A percentile compares a stretch with the other conserved stretches of the same genome.
These are phyloP conservation scores for Sinocyclocheilus anshuiensis DNA, from an alignment of 2,113 vertebrate genomes.

Conservation along the genomic window DNA sequence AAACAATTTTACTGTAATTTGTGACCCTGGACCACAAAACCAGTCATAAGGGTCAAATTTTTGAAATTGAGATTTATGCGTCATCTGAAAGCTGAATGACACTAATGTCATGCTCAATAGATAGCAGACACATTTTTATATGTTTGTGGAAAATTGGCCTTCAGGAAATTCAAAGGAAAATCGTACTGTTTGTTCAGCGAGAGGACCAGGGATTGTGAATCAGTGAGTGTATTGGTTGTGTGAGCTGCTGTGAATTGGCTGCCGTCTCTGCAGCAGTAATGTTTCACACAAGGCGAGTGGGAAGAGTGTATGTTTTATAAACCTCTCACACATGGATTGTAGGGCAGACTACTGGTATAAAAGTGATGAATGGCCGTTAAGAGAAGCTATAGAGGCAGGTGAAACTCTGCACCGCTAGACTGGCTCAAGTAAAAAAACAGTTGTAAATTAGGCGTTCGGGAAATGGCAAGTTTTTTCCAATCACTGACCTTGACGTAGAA, in stretches of 20 bases:
- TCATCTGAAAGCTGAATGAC: neutral
- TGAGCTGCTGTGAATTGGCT: slow-evolving; percentile 17
- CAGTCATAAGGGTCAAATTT: no score
- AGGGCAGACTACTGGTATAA: slow-evolving; percentile 31
- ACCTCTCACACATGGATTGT: slow-evolving; percentile 30
- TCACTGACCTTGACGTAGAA: slow-evolving; percentile 55
- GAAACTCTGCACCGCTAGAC: slow-evolving; percentile 22
- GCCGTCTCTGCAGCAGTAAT: slow-evolving; percentile 9
- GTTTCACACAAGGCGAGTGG: neutral
- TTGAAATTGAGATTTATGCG: no score
- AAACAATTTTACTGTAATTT: neutral
- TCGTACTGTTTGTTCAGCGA: neutral
- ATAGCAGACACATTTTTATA: neutral
- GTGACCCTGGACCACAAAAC: neutral
- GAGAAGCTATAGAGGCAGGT: slow-evolving; percentile 45
- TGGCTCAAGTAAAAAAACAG: slow-evolving; percentile 35
- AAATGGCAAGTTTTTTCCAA: neutral
- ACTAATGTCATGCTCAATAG: neutral
- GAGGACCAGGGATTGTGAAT: slow-evolving; percentile 13
- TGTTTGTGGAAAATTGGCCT: neutral
- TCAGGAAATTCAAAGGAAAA: slow-evolving; percentile 1
- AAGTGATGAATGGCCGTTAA: slow-evolving; percentile 47
- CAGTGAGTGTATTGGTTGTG: neutral
- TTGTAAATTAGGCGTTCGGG: slow-evolving; percentile 41
- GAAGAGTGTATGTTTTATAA: slow-evolving; percentile 35